Evolutionary conservation across 2,113 vertebrate genomes (phyloP), one percentile per base, ranked within the genome.

Genomic region (Antechinus flavipes): DNA sequence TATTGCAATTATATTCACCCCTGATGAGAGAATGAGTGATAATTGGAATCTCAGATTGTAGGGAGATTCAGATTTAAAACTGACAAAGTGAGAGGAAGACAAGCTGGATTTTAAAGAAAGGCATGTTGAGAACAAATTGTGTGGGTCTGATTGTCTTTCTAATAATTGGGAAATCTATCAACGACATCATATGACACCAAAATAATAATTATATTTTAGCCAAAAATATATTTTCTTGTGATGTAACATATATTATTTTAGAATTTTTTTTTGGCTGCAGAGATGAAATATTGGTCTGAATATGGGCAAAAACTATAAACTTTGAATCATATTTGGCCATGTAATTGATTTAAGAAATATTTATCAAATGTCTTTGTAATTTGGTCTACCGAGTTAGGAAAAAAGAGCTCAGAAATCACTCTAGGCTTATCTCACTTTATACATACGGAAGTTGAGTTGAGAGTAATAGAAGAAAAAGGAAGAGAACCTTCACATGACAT

Each of bases 1-100:
- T 54, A 91, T 94, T 89, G 93, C 84, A 96, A 90, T 97, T 92
- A 94, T 54, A 35, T 47, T 96, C 94, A 91, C 42, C 95, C 96
- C 0, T 12, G 53, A 92, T 50, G 61, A 96, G 53, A 97, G 91
- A 97, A 96, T 94, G 92, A 90, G 12, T 54, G 50, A 55, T 94
- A 96, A 95, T 92, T 97, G 84, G 61, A 50, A 94, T 96, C 84
- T 94, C 91, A 94, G 76, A 94, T 8, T n/a, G 58, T 47, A 68
- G 9, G 26, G 90, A 97, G 68, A 89, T 92, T 96, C 84, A 76
- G 22, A 96, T 94, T 94, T 94, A 61, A 92, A 93, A 49, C 27
- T 68, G 84, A 96, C 91, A 46, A 95, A 93, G 54, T 92, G 91
- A 97, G 93, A 96, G 94, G 94, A 23, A 89, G 50, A 68, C 11